These are phyloP conservation scores for Ictalurus furcatus DNA, from an alignment of 2,113 vertebrate species.

Conservation along the genomic window DNA sequence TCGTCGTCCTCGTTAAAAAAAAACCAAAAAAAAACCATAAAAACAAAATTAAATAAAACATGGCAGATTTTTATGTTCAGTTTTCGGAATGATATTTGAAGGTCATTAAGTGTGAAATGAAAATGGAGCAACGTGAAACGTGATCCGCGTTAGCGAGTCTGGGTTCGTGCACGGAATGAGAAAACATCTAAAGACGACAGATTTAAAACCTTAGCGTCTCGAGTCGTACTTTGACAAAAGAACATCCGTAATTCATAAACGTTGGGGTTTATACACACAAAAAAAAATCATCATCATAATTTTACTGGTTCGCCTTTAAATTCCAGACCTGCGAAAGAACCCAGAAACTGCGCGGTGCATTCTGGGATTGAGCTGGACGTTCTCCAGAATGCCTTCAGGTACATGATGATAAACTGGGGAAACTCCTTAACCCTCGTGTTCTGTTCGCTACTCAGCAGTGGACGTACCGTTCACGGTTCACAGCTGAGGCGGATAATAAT, in stretches of 20 bases:
- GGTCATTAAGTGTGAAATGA: background rate
- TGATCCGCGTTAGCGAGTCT: background rate
- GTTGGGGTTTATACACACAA: too few relatives aligned
- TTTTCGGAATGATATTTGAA: background rate
- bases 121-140: background rate
- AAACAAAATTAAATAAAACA: background rate
- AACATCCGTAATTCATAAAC: background rate
- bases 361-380: background rate
- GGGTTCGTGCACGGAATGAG: background rate
- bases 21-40: too few relatives aligned
- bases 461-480: background rate
- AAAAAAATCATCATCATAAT: background rate
- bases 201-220: background rate
- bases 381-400: background rate
- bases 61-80: background rate
- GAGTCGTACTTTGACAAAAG: background rate
- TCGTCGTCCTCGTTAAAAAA: background rate
- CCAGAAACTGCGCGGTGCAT: background rate
- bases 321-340: background rate
- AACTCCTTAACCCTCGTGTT: background rate
- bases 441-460: background rate
- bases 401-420: background rate
- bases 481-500: background rate
- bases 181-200: background rate
- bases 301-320: background rate